A percentile compares a stretch with the other conserved stretches of the same genome.
Evolutionary conservation across 2,113 vertebrate genomes (phyloP).

Genomic region (Coracopsis vasa): DNA sequence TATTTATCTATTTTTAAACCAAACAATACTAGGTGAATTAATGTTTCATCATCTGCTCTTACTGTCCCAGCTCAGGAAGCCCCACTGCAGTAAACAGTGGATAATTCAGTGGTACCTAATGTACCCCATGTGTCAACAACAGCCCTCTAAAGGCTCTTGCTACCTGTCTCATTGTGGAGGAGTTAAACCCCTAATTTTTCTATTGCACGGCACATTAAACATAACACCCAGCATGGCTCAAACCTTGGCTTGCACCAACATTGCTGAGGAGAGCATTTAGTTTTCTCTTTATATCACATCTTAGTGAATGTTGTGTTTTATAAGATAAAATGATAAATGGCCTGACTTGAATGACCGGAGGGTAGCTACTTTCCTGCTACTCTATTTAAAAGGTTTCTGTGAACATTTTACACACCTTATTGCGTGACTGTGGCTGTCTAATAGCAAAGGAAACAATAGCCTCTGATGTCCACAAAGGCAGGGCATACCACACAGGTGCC

Average conservation of each 20-base stretch:
- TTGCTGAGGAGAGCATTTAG: conserved; percentile 21
- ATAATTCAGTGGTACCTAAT: neutral
- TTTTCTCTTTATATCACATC: conserved; percentile 17
- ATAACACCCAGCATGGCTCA: neutral
- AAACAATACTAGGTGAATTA: neutral
- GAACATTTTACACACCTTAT: conserved; percentile 60
- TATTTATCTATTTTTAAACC: neutral
- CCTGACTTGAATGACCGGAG: conserved; percentile 54
- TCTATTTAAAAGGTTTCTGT: conserved; percentile 61
- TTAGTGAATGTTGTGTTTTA: conserved; percentile 33
- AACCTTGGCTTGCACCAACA: neutral
- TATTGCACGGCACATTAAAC: neutral
- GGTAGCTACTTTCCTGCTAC: conserved; percentile 32
- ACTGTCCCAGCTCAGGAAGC: neutral
- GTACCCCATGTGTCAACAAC: neutral
- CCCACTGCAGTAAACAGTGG: neutral
- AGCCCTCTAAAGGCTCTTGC: neutral
- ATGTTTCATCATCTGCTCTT: neutral
- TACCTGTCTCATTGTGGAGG: neutral
- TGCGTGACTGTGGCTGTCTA: conserved; percentile 40
- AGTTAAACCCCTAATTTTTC: conserved; percentile 38
- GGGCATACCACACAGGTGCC: conserved; percentile 64
- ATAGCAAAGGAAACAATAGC: conserved; percentile 54
- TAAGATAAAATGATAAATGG: conserved; percentile 66
- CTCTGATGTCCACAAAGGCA: conserved; percentile 55